phyloP scores from a whole-genome alignment of 2,113 vertebrate genomes.

The Bothrops jararaca region DNA sequence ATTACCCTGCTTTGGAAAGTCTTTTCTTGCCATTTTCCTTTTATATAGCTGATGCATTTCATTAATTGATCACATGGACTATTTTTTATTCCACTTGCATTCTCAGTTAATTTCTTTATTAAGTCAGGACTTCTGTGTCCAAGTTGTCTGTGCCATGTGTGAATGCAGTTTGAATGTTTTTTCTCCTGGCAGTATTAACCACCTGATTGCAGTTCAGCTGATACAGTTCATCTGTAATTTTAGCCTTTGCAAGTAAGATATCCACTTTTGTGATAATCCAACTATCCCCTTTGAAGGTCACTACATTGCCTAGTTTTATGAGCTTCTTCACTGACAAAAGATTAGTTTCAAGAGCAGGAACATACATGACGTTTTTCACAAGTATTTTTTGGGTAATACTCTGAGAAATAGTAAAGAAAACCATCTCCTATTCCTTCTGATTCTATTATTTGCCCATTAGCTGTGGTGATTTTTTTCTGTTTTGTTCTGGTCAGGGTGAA shows the following conservation, averaged over 20 bases:
- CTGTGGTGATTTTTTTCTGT: neutral
- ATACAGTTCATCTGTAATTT: neutral
- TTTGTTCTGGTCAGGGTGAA: neutral
- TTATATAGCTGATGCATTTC: neutral
- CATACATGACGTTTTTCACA: neutral
- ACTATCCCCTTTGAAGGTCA: neutral
- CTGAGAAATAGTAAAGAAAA: neutral
- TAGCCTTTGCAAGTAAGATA: neutral
- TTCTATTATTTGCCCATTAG: neutral
- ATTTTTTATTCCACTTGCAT: neutral
- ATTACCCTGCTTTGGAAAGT: neutral
- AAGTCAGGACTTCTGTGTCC: neutral
- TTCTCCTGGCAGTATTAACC: neutral
- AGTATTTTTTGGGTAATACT: neutral
- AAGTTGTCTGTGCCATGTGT: neutral
- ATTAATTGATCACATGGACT: neutral
- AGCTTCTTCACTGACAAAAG: neutral
- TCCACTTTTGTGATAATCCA: no score
- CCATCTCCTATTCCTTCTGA: neutral
- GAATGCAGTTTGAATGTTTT: neutral
- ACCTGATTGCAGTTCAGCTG: neutral
- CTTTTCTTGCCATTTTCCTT: neutral
- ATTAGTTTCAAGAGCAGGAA: neutral
- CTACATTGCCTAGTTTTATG: neutral
- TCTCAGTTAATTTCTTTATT: neutral